Evolutionary conservation across 2,113 vertebrate genomes (phyloP).

Genomic region (Spea multiplicata): DNA sequence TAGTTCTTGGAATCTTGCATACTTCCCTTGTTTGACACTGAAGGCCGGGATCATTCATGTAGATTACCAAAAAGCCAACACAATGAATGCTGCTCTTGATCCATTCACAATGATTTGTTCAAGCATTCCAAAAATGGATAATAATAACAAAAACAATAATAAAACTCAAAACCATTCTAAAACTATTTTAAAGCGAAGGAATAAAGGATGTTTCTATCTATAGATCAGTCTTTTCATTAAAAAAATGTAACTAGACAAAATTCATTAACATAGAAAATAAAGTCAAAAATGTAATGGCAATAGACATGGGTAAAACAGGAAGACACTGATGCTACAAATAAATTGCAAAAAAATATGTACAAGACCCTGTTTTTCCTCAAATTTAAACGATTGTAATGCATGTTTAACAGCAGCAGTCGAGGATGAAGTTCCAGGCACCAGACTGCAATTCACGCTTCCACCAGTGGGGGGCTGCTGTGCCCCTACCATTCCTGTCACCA

Average conservation of each 20-base stretch:
- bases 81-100: constrained; percentile 72
- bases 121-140: constrained; percentile 76
- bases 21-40: constrained; percentile 60
- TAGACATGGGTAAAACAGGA: constrained; percentile 86
- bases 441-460: constrained; percentile 69
- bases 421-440: constrained; percentile 80
- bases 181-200: constrained; percentile 84
- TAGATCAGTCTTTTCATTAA: constrained; percentile 75
- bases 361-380: constrained; percentile 99
- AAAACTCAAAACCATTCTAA: constrained; percentile 63
- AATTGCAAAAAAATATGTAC: constrained; percentile 93
- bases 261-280: constrained; percentile 87
- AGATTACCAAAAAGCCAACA: constrained; percentile 72
- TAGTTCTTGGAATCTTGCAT: constrained; percentile 61
- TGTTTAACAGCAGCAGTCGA: constrained; percentile 87
- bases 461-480: constrained; percentile 53
- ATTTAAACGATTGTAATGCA: constrained; percentile 79
- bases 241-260: constrained; percentile 84
- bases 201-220: constrained; percentile 71
- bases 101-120: constrained; percentile 77
- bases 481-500: constrained; percentile 81
- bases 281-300: constrained; percentile 80
- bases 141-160: constrained; percentile 51
- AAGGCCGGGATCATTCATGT: constrained; percentile 58
- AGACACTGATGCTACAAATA: constrained; percentile 97